Evolutionary conservation across 2,888 invertebrate species (phyloP).

Genomic region (Zhengitettix transpicula): DNA sequence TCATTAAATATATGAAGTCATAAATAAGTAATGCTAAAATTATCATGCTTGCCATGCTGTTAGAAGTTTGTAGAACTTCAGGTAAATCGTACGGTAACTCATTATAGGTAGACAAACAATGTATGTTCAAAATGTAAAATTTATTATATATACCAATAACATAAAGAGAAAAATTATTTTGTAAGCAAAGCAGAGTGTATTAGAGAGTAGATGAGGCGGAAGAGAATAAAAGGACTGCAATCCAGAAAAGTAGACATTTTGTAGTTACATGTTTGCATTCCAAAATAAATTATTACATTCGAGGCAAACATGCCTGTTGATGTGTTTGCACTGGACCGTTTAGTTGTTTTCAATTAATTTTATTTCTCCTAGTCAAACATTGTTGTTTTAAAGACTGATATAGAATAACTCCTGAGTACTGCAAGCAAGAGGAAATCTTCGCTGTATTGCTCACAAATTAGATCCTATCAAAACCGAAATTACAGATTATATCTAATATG

Average conservation of each 20-base stretch:
- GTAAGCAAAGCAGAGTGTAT: not conserved
- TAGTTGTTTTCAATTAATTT: no score
- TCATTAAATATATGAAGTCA: slow-evolving; percentile 5
- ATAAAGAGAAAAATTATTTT: not conserved
- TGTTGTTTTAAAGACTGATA: no score
- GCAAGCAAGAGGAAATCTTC: no score
- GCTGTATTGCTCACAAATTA: no score
- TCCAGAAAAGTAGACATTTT: no score
- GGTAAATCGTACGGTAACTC: not conserved
- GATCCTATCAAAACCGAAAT: not conserved
- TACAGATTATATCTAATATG: slow-evolving; percentile 1
- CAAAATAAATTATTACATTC: no score
- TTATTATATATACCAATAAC: not conserved
- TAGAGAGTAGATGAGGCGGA: not conserved
- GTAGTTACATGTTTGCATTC: no score
- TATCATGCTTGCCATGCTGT: slow-evolving; percentile 12
- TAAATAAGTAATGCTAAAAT: slow-evolving; percentile 1
- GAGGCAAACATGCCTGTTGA: no score
- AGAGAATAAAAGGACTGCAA: not conserved
- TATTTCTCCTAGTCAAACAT: no score
- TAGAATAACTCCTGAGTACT: no score
- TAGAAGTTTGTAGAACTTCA: slow-evolving; percentile 3
- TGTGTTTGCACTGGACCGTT: no score
- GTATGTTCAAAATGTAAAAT: not conserved
- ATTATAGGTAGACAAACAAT: not conserved